Evolutionary conservation across 2,888 invertebrate genomes (phyloP), one percentile per base, ranked within the genome.

Genomic region (Tipula confusa): DNA sequence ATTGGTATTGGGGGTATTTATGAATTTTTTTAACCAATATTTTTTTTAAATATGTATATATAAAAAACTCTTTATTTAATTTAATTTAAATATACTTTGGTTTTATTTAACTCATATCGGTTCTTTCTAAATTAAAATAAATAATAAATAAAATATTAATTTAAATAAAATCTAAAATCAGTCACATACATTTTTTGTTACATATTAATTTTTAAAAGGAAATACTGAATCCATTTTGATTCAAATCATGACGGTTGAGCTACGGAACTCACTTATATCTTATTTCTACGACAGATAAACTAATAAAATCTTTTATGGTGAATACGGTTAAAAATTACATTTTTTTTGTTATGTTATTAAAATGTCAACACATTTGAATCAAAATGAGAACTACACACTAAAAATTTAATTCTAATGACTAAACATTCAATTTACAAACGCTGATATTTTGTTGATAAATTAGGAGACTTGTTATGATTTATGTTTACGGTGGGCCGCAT

Each of bases 181-280:
- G 64, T 64, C 64, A 64, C 64, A 64, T 64, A 64, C 11, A 64
- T 64, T 64, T 43, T 64, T 64, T 64, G 64, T 64, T 64, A n/a
- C n/a, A n/a, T n/a, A 64, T 15, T 43, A 64, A 9, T 43, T 18
- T 64, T 64, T 64, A 24, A 64, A 64, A 64, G 64, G 64, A 64
- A 64, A 64, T 64, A 64, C 64, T 64, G 64, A 64, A 64, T 24
- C 64, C n/a, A 64, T 64, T 64, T 64, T 64, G 64, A 64, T 64
- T 24, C 64, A 64, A 64, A 64, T 64, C 9, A 64, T 64, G 64
- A 64, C 64, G 13, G 64, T 64, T 64, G 64, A 64, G 64, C 64
- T 64, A 24, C 9, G 43, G 2, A 43, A n/a, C n/a, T 43, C 36
- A 0, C 9, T 33, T 36, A 36, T n/a, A 43, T 15, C 9, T 64